These are phyloP conservation scores for Tapirus terrestris DNA, from an alignment of 2,113 vertebrate species.

Conservation along the genomic window DNA sequence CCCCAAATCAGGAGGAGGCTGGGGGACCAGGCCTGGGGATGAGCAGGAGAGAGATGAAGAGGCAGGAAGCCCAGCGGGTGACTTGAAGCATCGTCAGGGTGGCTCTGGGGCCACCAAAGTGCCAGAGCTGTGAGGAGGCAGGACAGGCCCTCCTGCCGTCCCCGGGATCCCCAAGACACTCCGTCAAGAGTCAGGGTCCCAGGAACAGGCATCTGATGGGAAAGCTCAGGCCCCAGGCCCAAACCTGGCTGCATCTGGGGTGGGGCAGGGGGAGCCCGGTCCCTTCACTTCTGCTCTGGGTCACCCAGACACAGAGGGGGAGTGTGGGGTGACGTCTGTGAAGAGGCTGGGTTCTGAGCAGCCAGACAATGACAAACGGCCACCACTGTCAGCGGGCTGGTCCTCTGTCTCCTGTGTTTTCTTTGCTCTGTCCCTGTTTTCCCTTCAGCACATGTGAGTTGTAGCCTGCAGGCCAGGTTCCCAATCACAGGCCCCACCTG, in stretches of 20 bases:
- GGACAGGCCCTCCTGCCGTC: background rate
- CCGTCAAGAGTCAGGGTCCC: background rate
- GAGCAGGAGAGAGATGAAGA: background rate
- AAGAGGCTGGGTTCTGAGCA: background rate
- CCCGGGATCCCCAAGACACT: background rate
- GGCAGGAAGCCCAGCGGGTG: background rate
- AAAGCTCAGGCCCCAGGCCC: background rate
- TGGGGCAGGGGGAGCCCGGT: fast-evolving
- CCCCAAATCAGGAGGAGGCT: background rate
- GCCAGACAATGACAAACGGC: background rate
- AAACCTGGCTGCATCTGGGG: background rate
- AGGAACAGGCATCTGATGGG: background rate
- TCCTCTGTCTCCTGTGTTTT: background rate
- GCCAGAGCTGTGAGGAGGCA: background rate
- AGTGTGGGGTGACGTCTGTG: no score
- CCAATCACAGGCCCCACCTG: background rate
- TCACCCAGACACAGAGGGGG: background rate
- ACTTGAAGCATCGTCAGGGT: background rate
- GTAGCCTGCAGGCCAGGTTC: background rate
- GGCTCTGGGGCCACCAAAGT: background rate
- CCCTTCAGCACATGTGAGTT: background rate
- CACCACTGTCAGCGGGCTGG: no score
- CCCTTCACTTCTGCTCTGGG: background rate
- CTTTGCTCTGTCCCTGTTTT: background rate
- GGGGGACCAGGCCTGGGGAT: background rate